Conservation (phyloP, 1,140 invertebrate genomes). For the Eufriesea mexicana region DNA sequence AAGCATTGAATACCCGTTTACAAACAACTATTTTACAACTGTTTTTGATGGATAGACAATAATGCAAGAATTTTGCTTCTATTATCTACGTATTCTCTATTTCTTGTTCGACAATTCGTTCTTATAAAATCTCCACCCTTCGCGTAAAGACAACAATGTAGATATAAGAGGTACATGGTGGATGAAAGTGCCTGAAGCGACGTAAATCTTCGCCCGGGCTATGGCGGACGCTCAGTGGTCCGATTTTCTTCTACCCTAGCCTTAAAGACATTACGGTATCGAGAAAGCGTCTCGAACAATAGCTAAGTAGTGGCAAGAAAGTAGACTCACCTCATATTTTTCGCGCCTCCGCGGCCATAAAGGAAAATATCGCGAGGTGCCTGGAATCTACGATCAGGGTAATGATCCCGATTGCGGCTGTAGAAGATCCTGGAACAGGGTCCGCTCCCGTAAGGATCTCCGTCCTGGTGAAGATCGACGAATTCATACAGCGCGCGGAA, state of each 20-base stretch:
- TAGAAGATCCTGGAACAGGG: conserved; percentile 88
- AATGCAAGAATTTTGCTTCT: background rate
- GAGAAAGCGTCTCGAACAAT: background rate
- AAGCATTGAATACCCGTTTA: too few relatives aligned
- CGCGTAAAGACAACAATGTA: background rate
- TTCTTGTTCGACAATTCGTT: background rate
- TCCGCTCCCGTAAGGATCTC: conserved; percentile 87
- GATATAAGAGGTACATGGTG: background rate
- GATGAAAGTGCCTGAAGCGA: background rate
- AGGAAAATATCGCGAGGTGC: conserved; percentile 92
- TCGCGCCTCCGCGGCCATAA: conserved; percentile 91
- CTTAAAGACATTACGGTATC: background rate
- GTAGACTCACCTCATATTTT: conserved; percentile 87
- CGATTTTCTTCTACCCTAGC: background rate
- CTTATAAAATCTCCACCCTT: background rate
- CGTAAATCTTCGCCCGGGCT: background rate
- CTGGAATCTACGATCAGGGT: conserved; percentile 84
- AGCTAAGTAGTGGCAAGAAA: background rate
- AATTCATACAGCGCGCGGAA: conserved; percentile 95
- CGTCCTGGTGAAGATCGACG: conserved; percentile 92
- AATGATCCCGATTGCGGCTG: conserved; percentile 83
- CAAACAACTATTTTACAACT: too few relatives aligned
- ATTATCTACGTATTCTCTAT: background rate
- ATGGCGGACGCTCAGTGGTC: background rate
- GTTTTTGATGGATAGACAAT: too few relatives aligned